A percentile compares a stretch with the other conserved stretches of the same genome.
Evolutionary conservation across 2,888 invertebrate genomes (phyloP).

Genomic region (Platynereis dumerilii): DNA sequence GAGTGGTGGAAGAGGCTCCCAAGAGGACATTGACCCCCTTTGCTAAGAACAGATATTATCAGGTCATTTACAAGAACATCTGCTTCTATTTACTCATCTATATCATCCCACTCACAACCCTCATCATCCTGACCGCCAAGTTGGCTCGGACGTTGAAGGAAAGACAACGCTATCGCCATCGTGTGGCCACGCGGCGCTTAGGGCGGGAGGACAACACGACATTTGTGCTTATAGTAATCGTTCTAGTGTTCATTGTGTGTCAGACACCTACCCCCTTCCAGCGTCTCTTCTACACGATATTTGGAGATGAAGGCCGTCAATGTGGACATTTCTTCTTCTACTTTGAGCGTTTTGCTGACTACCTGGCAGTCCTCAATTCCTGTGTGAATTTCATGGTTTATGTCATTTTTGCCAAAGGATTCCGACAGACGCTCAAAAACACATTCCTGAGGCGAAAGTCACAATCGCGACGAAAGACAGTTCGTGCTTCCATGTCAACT

Average conservation of each 20-base stretch:
- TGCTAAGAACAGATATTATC: constrained; percentile 17
- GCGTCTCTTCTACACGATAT: constrained; percentile 24
- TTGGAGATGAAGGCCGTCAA: constrained; percentile 16
- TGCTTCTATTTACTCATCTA: constrained; percentile 33
- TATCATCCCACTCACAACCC: constrained; percentile 25
- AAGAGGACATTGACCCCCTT: constrained; percentile 18
- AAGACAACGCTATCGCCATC: neutral
- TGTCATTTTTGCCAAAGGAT: constrained; percentile 54
- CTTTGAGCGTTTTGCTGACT: constrained; percentile 42
- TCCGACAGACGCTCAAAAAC: constrained; percentile 38
- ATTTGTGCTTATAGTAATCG: constrained; percentile 54
- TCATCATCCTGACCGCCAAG: constrained; percentile 24
- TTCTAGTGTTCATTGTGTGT: constrained; percentile 58
- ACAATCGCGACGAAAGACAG: too few relatives aligned
- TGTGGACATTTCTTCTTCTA: constrained; percentile 42
- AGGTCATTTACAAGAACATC: constrained; percentile 27
- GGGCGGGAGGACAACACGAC: constrained; percentile 54
- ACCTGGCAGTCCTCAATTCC: constrained; percentile 54
- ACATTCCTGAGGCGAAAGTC: neutral
- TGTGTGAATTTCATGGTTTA: constrained; percentile 59
- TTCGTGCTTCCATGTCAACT: too few relatives aligned
- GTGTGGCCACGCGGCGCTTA: constrained; percentile 32
- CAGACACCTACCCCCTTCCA: constrained; percentile 46
- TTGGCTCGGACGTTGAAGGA: constrained; percentile 21
- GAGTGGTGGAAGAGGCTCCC: neutral